Conservation (phyloP, 2,113 vertebrate species). For the Antigone vipio region DNA sequence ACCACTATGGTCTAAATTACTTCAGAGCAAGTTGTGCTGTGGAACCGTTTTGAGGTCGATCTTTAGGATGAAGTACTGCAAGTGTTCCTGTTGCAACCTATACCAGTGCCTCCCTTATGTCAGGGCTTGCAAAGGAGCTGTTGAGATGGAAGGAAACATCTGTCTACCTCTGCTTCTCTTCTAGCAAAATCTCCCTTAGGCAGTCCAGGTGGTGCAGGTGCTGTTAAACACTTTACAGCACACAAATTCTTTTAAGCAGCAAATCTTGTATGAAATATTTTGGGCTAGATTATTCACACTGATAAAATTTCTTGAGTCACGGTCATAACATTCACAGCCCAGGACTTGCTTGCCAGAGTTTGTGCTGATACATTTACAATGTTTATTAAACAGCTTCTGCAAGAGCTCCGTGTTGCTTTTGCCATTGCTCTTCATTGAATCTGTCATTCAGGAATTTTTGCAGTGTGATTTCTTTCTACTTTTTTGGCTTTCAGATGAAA, state of each 20-base stretch:
- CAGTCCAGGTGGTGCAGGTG: neutral
- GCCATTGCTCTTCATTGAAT: neutral
- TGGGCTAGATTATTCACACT: neutral
- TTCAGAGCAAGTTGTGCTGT: neutral
- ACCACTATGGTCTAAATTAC: neutral
- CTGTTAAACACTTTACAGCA: neutral
- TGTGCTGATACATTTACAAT: neutral
- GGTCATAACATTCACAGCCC: neutral
- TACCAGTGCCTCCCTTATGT: neutral
- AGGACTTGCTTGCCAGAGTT: neutral
- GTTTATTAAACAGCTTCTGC: neutral
- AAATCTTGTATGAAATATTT: neutral
- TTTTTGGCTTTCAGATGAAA: neutral
- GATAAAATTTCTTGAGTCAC: neutral
- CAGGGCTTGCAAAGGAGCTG: neutral
- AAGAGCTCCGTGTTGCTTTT: neutral
- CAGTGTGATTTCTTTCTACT: neutral
- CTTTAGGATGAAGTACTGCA: neutral
- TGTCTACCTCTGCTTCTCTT: neutral
- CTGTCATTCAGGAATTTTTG: neutral
- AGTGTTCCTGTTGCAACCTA: neutral
- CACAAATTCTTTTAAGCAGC: accelerated
- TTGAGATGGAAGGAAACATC: neutral
- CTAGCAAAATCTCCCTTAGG: neutral
- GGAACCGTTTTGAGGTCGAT: neutral